A percentile compares a stretch with the other conserved stretches of the same genome.
Evolutionary conservation across 2,888 invertebrate species (phyloP).

Genomic region (Amblyjoppa proteus): DNA sequence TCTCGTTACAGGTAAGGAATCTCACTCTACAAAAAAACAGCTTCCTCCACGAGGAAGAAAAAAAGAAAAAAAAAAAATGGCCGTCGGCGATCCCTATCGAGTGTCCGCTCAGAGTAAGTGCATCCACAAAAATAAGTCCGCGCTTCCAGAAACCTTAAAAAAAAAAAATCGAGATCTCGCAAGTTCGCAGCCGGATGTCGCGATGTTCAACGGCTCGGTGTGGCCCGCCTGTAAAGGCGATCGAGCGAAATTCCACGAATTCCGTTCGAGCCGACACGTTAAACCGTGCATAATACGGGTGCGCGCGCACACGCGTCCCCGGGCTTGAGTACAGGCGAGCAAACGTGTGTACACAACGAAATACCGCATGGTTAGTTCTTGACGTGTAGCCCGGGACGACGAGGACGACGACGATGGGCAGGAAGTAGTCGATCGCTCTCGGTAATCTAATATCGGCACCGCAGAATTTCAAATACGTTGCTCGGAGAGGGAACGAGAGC

Average conservation of each 20-base stretch:
- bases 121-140: neutral
- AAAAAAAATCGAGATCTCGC: neutral
- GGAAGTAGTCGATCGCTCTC: conserved; percentile 78
- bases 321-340: neutral
- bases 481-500: conserved; percentile 38
- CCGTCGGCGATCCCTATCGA: neutral
- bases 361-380: conserved; percentile 49
- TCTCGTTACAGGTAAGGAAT: conserved; percentile 63
- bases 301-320: neutral
- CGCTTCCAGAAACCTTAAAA: conserved; percentile 22
- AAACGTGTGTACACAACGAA: conserved; percentile 7
- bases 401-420: conserved; percentile 62
- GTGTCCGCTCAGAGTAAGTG: conserved; percentile 9
- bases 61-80: neutral
- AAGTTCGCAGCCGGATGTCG: conserved; percentile 42
- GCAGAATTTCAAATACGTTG: conserved; percentile 70
- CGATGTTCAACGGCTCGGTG: conserved; percentile 24
- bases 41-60: too few relatives aligned
- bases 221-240: neutral
- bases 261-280: conserved; percentile 47
- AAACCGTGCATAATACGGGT: conserved; percentile 41
- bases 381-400: conserved; percentile 59
- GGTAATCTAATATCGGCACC: conserved; percentile 76
- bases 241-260: conserved; percentile 40
- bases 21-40: neutral